Base-by-base conservation (phyloP, 2,797 vertebrate species). In the Miichthys miiuy region DNA sequence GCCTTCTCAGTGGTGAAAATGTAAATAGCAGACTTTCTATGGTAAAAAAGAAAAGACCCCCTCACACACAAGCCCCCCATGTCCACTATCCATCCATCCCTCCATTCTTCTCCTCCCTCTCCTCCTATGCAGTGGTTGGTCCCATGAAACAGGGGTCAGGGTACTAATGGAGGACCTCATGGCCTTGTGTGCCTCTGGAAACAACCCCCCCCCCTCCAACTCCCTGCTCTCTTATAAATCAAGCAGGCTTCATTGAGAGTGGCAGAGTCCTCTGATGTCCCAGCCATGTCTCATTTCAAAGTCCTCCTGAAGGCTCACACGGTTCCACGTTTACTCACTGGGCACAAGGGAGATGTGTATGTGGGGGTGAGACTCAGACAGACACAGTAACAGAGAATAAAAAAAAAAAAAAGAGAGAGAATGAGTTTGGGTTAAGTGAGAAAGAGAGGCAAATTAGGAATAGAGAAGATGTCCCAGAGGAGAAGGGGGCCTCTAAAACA, bases 161-260 rank as follows among this genome's bases (percentile, higher is more conserved):
- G 90, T 93, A 94, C 94, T 95, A 95, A 95, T 95, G 95, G 94
- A 93, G 88, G 93, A 95, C 94, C 95, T 93, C 79, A 60, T 94
- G 94, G 92, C 95, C 95, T 93, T 92, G 91, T 91, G 88, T 86
- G 91, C 88, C 91, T 93, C 87, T 90, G 86, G 94, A 94, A 94
- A 94, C 92, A 93, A 91, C 80, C 81, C 81, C 68, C 79, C 84
- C 86, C 80, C 80, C 81, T 66, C 79, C 84, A 85, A 71, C 81
- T 88, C 87, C 81, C 72, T 44, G 79, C 75, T 90, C 90, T 90
- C 88, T 91, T 95, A 95, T 96, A 96, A 96, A 96, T 96, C 95
- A 96, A 86, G 80, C 83, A 69, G 83, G 88, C 91, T 92, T 91
- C 90, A 92, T 89, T 89, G 88, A 89, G 82, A 89, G 82, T 87